A percentile compares a stretch with the other conserved stretches of the same genome.
Conservation (phyloP, 2,797 vertebrate genomes). For the Galago senegalensis region DNA sequence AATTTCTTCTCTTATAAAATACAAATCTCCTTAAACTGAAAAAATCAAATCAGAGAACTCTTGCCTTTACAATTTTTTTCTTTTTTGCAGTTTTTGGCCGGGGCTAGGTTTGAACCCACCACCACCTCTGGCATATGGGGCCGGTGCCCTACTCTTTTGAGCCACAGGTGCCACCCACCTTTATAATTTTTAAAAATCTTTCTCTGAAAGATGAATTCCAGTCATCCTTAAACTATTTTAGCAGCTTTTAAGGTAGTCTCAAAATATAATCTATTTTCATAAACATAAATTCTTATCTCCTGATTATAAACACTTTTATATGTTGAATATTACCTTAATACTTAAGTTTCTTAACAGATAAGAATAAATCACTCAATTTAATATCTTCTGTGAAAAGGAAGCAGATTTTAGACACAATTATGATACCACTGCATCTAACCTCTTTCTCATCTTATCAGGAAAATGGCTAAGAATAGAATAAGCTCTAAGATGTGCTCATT, state of each 20-base stretch:
- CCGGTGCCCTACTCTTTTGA: too few species aligned
- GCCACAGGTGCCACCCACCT: background rate
- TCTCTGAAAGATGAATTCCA: background rate
- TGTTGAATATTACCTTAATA: background rate
- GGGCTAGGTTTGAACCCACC: too few species aligned
- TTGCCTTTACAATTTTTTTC: background rate
- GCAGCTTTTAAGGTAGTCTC: slow-evolving; percentile 8
- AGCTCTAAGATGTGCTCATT: background rate
- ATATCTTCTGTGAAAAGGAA: slow-evolving; percentile 20
- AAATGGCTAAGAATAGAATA: slow-evolving; percentile 48
- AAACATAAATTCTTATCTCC: slow-evolving; percentile 5
- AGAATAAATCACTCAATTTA: slow-evolving; percentile 31
- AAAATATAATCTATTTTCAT: slow-evolving; percentile 2
- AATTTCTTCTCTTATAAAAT: slow-evolving; percentile 17
- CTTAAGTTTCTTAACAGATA: background rate
- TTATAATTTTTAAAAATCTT: background rate
- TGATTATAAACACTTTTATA: background rate
- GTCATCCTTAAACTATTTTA: background rate
- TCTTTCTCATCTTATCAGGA: slow-evolving; percentile 48
- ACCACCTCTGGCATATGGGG: too few species aligned
- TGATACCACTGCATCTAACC: background rate
- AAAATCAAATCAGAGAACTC: background rate
- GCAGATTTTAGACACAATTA: slow-evolving; percentile 5
- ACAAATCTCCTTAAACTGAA: background rate
- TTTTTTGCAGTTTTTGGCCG: too few species aligned